Base-by-base conservation (phyloP, 2,888 invertebrate species). In the Carabus problematicus region DNA sequence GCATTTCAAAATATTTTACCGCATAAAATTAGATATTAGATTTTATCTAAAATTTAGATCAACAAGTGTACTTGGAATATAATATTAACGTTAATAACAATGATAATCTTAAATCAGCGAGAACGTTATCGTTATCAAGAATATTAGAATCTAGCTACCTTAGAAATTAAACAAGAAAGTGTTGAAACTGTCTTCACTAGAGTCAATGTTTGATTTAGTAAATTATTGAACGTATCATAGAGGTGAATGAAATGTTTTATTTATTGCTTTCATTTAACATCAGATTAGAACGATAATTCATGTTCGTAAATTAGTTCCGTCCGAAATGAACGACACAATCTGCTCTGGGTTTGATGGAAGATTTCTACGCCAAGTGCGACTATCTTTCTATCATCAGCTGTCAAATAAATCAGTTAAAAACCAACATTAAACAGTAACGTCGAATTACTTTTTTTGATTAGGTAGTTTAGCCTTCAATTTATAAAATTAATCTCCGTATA, bases 391-490 rank as follows among this genome's bases (percentile, higher is more conserved):
- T 60, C 29, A 29, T 29, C 41, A 67, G 42, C 67, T 60, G 67
- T 60, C 67, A 54, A 67, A 67, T 67, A 67, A 67, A 67, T 67
- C 67, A 67, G 67, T 67, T 41, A 41, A 7, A 19, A 60, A 45
- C 29, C 45, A 41, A 67, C 49, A 67, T 67, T 67, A 60, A 55
- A 43, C 40, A 67, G 60, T 67, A 67, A 18, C 52, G 16, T 19
- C 14, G 52, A 52, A 52, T 52, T 52, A 52, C 52, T 52, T 58
- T 58, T 49, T 47, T 47, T 56, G 58, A 49, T 59, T 56, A 47
- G 12, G 45, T 9, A 40, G 58, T 66, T 66, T 55, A 58, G 58
- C 59, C 66, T 66, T 66, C 66, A 66, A 66, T 66, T 66, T 66
- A 49, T 56, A 66, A 58, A 66, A 66, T 66, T 66, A 66, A 66